Percentiles rank a stretch among this genome's conserved stretches.
Conservation (phyloP, 2,888 invertebrate species). For the Lissonota sp. region DNA sequence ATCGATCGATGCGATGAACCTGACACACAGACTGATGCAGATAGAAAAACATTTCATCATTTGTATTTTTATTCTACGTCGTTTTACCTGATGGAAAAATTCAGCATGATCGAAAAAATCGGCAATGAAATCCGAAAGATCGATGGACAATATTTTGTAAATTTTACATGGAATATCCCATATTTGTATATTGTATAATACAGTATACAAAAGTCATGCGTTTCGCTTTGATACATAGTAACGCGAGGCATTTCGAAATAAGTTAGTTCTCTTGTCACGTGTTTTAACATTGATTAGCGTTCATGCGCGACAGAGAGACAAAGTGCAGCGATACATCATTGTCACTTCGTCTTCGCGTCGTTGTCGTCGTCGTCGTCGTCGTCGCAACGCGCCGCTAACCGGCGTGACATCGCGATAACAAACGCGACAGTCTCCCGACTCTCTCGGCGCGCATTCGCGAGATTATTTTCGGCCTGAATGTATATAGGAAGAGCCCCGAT, state of each 20-base stretch:
- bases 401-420: slow-evolving; percentile 66
- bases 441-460: slow-evolving; percentile 19
- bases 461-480: slow-evolving; percentile 61
- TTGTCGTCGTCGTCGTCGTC: slow-evolving; percentile 42
- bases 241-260: slow-evolving; percentile 62
- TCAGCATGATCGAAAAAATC: background rate
- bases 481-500: slow-evolving; percentile 59
- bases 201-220: slow-evolving; percentile 18
- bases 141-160: too few species aligned
- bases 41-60: too few species aligned
- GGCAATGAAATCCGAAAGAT: too few species aligned
- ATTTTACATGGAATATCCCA: slow-evolving; percentile 25
- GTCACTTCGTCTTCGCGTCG: slow-evolving; percentile 55
- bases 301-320: slow-evolving; percentile 65
- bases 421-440: slow-evolving; percentile 40
- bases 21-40: too few species aligned
- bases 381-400: slow-evolving; percentile 59
- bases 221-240: slow-evolving; percentile 39
- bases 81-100: too few species aligned
- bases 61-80: too few species aligned
- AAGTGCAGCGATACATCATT: slow-evolving; percentile 70
- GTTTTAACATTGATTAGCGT: slow-evolving; percentile 70
- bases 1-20: background rate
- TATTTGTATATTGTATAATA: too few species aligned
- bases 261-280: slow-evolving; percentile 66